Evolutionary conservation across 2,113 vertebrate species (phyloP), one percentile per base, ranked within the genome.

Genomic region (Erythrocebus patas): DNA sequence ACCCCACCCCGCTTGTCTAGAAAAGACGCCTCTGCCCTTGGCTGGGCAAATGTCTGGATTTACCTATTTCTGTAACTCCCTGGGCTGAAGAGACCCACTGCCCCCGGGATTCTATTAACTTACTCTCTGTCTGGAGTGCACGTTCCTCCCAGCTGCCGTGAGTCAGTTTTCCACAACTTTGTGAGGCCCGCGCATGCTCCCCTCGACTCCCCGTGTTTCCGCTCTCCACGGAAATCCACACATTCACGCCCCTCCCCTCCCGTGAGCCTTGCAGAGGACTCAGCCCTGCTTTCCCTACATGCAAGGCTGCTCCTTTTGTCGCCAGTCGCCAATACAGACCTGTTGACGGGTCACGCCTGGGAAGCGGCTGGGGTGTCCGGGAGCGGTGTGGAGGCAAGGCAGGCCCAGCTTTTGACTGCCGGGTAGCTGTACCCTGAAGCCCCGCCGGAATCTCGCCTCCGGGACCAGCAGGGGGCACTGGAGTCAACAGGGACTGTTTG

Each of bases 401-500:
- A 22, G 5, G 13, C 66, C 8, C 35, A 17, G 25, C 10, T 30
- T 43, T 16, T 14, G 73, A 25, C 40, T 14, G 13, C 3, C 1
- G 1, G 10, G 43, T 35, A 86, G 45, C 30, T 2, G 32, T 3
- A 6, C 8, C 6, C 45, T 73, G 14, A 32, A 68, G 7, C 45
- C 17, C 6, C 5, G 14, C 0, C 9, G 10, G 25, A 32, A 32
- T 35, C 9, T 18, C 68, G 17, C 5, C 6, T 57, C 22, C 1
- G 14, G 8, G 38, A 5, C 38, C 38, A 8, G 27, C 16, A 73
- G 68, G 38, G 64, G 57, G 30, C 25, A 30, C 35, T 1, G 25
- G 10, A 38, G 48, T 8, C 18, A 16, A 0, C 43, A 22, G 1
- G 5, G 1, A 12, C 22, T 10, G 35, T 72, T 5, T 25, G 40